A percentile compares a stretch with the other conserved stretches of the same genome.
Evolutionary conservation across 2,888 invertebrate species (phyloP).

Genomic region (Archips xylosteana): DNA sequence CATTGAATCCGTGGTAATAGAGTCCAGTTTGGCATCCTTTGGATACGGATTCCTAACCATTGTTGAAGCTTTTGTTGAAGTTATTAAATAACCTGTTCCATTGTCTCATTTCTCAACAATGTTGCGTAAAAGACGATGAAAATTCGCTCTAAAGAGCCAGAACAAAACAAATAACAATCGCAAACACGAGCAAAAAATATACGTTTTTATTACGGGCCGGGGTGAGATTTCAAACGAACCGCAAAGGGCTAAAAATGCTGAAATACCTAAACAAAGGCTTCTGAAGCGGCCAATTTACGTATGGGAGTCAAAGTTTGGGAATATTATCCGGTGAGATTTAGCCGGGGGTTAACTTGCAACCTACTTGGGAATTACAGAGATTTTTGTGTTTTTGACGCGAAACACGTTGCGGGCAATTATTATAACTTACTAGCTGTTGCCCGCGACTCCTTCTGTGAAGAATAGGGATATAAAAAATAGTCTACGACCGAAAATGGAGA

Average conservation of each 20-base stretch:
- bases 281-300: constrained; percentile 1
- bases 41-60: neutral
- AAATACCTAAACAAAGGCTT: constrained; percentile 1
- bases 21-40: too few relatives aligned
- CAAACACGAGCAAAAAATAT: neutral
- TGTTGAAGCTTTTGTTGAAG: neutral
- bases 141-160: neutral
- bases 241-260: constrained; percentile 1
- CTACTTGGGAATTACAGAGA: neutral
- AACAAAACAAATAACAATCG: neutral
- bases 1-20: too few relatives aligned
- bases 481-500: too few relatives aligned
- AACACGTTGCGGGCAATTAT: too few relatives aligned
- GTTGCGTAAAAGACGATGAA: neutral
- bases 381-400: neutral
- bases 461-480: too few relatives aligned
- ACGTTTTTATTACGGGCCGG: neutral
- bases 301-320: neutral
- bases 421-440: too few relatives aligned
- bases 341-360: neutral
- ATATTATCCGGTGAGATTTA: neutral
- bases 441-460: too few relatives aligned
- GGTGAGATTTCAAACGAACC: constrained; percentile 7
- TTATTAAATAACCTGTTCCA: neutral
- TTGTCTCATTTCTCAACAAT: neutral